phyloP scores from a whole-genome alignment of 1,140 invertebrate genomes.

The Reticulitermes speratus region DNA sequence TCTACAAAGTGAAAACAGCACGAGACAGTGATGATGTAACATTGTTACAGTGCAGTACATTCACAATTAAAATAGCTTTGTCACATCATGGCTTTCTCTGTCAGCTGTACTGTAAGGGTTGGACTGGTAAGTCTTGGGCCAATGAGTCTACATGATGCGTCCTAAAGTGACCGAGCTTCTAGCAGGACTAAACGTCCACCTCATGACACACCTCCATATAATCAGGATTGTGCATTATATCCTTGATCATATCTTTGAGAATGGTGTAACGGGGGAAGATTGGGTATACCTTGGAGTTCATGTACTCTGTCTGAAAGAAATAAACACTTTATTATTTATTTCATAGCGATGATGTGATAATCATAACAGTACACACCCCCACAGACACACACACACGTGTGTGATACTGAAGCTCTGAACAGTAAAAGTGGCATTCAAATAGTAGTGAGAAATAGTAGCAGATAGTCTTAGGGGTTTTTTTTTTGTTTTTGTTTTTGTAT shows the following conservation, averaged over 20 bases:
- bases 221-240: slow-evolving; percentile 88
- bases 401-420: too few species aligned
- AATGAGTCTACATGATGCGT: not conserved
- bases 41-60: too few species aligned
- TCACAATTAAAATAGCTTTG: not conserved
- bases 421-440: too few species aligned
- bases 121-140: not conserved
- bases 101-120: not conserved
- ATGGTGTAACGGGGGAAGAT: slow-evolving; percentile 91
- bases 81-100: not conserved
- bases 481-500: too few species aligned
- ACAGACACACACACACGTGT: too few species aligned
- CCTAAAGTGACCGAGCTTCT: slow-evolving; percentile 30
- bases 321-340: not conserved
- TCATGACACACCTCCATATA: slow-evolving; percentile 96
- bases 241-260: slow-evolving; percentile 94
- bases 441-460: too few species aligned
- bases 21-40: too few species aligned
- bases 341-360: too few species aligned
- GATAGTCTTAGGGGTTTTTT: too few species aligned
- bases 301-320: slow-evolving; percentile 75
- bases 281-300: slow-evolving; percentile 85
- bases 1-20: too few species aligned
- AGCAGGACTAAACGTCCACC: slow-evolving; percentile 60
- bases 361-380: too few species aligned